Conservation (phyloP, 2,113 vertebrate species). For the Carollia perspicillata region DNA sequence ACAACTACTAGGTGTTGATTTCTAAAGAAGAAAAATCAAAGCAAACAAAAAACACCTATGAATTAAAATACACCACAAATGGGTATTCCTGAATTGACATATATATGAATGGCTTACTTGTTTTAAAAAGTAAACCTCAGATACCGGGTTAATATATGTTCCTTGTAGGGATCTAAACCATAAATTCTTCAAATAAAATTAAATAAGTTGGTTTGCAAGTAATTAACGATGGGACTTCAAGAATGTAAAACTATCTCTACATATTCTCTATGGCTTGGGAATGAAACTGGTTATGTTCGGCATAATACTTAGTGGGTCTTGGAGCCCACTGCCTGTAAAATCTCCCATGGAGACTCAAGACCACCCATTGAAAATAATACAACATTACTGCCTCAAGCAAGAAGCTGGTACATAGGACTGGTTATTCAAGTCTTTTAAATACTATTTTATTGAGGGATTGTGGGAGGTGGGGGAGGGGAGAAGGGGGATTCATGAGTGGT, state of each 20-base stretch:
- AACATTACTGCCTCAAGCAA: slow-evolving; percentile 70
- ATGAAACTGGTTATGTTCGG: slow-evolving; percentile 54
- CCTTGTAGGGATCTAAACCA: slow-evolving; percentile 47
- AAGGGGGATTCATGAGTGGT: slow-evolving; percentile 54
- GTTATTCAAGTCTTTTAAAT: slow-evolving; percentile 75
- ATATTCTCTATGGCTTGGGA: slow-evolving; percentile 32
- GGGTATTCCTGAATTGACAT: not conserved
- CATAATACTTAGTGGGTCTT: slow-evolving; percentile 57
- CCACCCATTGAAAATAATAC: slow-evolving; percentile 74
- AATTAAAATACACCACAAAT: slow-evolving; percentile 41
- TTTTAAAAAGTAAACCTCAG: slow-evolving; percentile 63
- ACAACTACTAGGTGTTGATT: not conserved
- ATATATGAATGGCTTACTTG: slow-evolving; percentile 42
- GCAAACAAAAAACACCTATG: not conserved
- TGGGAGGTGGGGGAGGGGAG: slow-evolving; percentile 2
- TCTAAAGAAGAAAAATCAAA: slow-evolving; percentile 24
- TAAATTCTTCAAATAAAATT: slow-evolving; percentile 57
- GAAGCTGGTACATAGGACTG: slow-evolving; percentile 65
- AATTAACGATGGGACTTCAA: slow-evolving; percentile 49
- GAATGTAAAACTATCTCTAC: slow-evolving; percentile 36
- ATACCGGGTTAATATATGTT: not conserved
- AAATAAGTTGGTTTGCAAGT: slow-evolving; percentile 42
- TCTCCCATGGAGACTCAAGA: slow-evolving; percentile 75
- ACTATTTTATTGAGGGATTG: slow-evolving; percentile 74
- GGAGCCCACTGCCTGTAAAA: slow-evolving; percentile 65